phyloP scores from a whole-genome alignment of 2,888 invertebrate genomes.

The Euzophera pinguis region DNA sequence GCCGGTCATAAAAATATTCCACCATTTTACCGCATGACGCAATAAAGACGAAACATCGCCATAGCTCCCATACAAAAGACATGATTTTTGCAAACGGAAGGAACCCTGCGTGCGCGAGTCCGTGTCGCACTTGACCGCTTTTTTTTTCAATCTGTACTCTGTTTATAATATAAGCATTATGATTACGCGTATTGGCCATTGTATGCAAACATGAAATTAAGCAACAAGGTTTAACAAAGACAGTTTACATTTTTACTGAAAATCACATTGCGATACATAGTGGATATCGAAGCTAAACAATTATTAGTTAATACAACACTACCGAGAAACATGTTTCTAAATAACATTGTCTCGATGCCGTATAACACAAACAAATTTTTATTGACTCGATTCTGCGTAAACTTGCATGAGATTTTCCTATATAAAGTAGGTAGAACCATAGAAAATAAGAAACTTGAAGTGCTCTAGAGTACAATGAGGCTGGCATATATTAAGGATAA shows the following conservation, averaged over 20 bases:
- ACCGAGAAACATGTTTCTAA: slow-evolving; percentile 58
- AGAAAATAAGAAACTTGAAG: too few species aligned
- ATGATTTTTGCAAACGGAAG: too few species aligned
- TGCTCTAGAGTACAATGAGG: too few species aligned
- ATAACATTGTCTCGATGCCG: slow-evolving; percentile 37
- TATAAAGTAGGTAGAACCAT: background rate
- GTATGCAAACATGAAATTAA: slow-evolving; percentile 51
- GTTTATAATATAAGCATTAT: background rate
- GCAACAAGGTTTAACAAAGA: slow-evolving; percentile 64
- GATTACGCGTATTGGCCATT: slow-evolving; percentile 10
- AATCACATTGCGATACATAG: slow-evolving; percentile 42
- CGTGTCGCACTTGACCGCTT: too few species aligned
- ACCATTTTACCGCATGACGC: too few species aligned
- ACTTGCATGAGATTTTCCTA: slow-evolving; percentile 3
- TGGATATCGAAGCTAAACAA: slow-evolving; percentile 49
- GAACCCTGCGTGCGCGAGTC: too few species aligned
- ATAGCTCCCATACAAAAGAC: too few species aligned
- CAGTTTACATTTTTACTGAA: slow-evolving; percentile 70
- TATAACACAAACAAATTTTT: slow-evolving; percentile 9
- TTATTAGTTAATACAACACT: slow-evolving; percentile 41
- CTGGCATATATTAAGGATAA: too few species aligned
- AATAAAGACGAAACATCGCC: too few species aligned
- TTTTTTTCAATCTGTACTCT: background rate
- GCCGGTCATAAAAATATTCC: too few species aligned
- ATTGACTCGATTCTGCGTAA: slow-evolving; percentile 8